Evolutionary conservation across 2,797 vertebrate genomes (phyloP), one percentile per base, ranked within the genome.

Genomic region (Kryptopterus vitreolus): DNA sequence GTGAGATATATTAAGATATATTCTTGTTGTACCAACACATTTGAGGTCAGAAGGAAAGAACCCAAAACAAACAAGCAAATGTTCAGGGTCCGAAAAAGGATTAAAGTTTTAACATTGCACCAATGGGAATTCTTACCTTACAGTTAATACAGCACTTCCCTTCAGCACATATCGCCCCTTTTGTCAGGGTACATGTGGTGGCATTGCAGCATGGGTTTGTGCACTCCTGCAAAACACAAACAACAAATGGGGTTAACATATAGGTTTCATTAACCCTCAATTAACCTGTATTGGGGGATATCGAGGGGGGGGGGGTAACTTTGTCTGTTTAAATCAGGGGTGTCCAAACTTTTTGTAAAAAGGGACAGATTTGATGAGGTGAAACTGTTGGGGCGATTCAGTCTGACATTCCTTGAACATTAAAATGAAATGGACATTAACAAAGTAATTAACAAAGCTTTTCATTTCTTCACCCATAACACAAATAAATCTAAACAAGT

Each of bases 201-300:
- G 92, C 93, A 1, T 95, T 94, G 84, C 94, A 95, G 85, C 94
- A 95, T 0, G 85, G 89, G 84, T 92, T 91, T 46, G 20, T 88
- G 79, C 94, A 95, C 59, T 93, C 92, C 94, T 95, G n/a, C 13
- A 0, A 78, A 43, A 20, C 33, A 65, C 43, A 82, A 22, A 59
- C 24, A 75, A 70, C 38, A 61, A 1, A 73, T n/a, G n/a, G n/a
- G n/a, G n/a, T n/a, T n/a, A 6, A 24, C 58, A 26, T 8, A 48
- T 46, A 22, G 11, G 33, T 35, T 65, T 20, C 0, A 43, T 38
- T 3, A 3, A 38, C 35, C 7, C 3, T 38, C 38, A 43, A n/a
- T n/a, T n/a, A n/a, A n/a, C n/a, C n/a, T n/a, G n/a, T n/a, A n/a
- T n/a, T n/a, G n/a, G n/a, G n/a, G n/a, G n/a, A n/a, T n/a, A n/a